Evolutionary conservation across 1,140 invertebrate species (phyloP).

Genomic region (Steinernema khuongi): DNA sequence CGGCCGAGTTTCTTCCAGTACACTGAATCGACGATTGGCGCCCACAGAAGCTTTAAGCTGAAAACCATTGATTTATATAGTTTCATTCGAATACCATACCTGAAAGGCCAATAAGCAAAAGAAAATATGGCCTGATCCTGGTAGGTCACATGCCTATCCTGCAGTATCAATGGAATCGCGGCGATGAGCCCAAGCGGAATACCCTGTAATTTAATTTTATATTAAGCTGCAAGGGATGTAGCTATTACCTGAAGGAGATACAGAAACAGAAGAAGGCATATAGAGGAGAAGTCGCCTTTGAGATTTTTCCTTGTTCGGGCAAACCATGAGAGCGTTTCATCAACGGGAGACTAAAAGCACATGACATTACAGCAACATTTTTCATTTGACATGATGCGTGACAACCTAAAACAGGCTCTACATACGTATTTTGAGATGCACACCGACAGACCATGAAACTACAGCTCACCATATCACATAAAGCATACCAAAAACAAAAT

Average conservation of each 20-base stretch:
- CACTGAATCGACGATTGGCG: constrained; percentile 88
- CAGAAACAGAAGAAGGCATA: constrained; percentile 49
- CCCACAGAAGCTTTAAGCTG: constrained; percentile 88
- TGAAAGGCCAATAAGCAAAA: constrained; percentile 96
- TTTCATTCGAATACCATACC: constrained; percentile 55
- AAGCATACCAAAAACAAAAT: background rate
- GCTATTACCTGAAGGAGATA: constrained; percentile 52
- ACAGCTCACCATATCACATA: background rate
- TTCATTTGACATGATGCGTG: background rate
- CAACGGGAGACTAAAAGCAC: constrained; percentile 37
- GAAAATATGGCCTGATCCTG: constrained; percentile 94
- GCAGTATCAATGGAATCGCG: constrained; percentile 88
- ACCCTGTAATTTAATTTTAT: constrained; percentile 73
- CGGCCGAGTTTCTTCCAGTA: constrained; percentile 77
- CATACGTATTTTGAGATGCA: background rate
- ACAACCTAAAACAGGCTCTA: background rate
- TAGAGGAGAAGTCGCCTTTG: constrained; percentile 57
- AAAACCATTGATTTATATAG: constrained; percentile 25
- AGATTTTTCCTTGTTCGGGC: constrained; percentile 42
- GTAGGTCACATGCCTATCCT: constrained; percentile 81
- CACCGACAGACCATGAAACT: constrained; percentile 7
- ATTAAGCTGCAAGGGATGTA: background rate
- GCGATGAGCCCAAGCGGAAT: constrained; percentile 86
- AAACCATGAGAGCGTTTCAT: constrained; percentile 37
- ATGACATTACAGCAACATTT: constrained; percentile 3